phyloP scores from a whole-genome alignment of 92 coral and sea anemone genomes.

The Anthopleura xanthogrammica region DNA sequence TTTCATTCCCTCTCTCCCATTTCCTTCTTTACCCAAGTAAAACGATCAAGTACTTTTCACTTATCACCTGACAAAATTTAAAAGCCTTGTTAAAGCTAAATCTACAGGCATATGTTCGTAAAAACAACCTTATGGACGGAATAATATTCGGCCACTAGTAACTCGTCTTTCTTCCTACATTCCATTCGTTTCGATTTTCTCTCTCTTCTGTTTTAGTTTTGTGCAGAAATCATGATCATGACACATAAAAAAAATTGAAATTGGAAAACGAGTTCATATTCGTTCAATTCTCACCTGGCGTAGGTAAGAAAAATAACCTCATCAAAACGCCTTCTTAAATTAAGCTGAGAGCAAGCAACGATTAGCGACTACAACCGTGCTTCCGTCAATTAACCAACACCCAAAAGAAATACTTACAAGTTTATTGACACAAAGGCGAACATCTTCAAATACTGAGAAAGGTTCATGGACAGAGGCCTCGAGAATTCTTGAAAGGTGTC shows the following conservation, averaged over 20 bases:
- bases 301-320: neutral
- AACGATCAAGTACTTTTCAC: too few species aligned
- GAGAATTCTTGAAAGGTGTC: neutral
- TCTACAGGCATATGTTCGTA: too few species aligned
- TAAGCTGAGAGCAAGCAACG: neutral
- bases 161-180: neutral
- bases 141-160: too few species aligned
- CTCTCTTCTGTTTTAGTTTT: neutral
- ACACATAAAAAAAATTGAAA: too few species aligned
- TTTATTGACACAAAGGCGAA: neutral
- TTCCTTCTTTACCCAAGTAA: too few species aligned
- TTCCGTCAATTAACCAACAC: neutral
- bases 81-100: too few species aligned
- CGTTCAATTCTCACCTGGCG: neutral
- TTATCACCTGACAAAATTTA: too few species aligned
- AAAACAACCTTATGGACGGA: too few species aligned
- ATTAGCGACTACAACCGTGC: neutral
- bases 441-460: constrained; percentile 1
- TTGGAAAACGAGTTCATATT: too few species aligned
- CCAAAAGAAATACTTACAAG: neutral
- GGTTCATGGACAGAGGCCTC: neutral
- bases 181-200: neutral
- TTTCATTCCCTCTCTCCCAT: too few species aligned
- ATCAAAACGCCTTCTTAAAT: neutral
- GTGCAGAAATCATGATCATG: too few species aligned